phyloP scores from a whole-genome alignment of 2,113 vertebrate genomes.

The Thamnaconus septentrionalis region DNA sequence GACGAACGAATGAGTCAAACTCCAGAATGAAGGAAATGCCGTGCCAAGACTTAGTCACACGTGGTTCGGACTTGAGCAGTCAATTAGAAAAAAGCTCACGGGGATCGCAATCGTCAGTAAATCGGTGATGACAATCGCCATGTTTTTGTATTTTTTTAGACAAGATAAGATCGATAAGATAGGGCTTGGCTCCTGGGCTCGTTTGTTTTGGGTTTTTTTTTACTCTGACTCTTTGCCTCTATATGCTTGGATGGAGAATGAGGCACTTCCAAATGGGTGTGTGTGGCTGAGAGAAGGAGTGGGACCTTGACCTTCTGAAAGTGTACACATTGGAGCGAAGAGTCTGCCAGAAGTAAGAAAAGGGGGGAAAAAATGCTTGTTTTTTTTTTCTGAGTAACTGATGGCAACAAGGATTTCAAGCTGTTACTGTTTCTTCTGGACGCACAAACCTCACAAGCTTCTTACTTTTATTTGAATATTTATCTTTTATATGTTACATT shows the following conservation, averaged over 20 bases:
- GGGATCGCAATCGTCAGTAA: slow-evolving; percentile 8
- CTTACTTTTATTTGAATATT: too few relatives aligned
- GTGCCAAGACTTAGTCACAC: slow-evolving; percentile 23
- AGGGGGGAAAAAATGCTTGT: too few relatives aligned
- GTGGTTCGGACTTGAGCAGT: background rate
- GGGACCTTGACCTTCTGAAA: background rate
- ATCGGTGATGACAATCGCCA: slow-evolving; percentile 14
- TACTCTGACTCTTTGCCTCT: slow-evolving; percentile 20
- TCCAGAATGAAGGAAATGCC: background rate
- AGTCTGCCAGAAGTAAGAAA: too few relatives aligned
- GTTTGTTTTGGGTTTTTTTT: background rate
- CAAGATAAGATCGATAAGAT: slow-evolving; percentile 21
- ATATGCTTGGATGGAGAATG: slow-evolving; percentile 5
- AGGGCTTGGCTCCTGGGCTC: background rate
- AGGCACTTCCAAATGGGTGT: slow-evolving; percentile 28
- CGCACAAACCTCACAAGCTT: too few relatives aligned
- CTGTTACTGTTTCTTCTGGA: too few relatives aligned
- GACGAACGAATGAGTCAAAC: slow-evolving; percentile 6
- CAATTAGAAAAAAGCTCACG: background rate
- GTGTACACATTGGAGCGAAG: background rate
- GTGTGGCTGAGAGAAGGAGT: slow-evolving; percentile 1
- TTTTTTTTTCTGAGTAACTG: too few relatives aligned
- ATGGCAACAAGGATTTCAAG: too few relatives aligned
- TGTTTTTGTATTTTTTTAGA: slow-evolving; percentile 24
- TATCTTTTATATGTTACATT: too few relatives aligned